A percentile compares a stretch with the other conserved stretches of the same genome.
Evolutionary conservation across 2,113 vertebrate species (phyloP).

Genomic region (Addax nasomaculatus): DNA sequence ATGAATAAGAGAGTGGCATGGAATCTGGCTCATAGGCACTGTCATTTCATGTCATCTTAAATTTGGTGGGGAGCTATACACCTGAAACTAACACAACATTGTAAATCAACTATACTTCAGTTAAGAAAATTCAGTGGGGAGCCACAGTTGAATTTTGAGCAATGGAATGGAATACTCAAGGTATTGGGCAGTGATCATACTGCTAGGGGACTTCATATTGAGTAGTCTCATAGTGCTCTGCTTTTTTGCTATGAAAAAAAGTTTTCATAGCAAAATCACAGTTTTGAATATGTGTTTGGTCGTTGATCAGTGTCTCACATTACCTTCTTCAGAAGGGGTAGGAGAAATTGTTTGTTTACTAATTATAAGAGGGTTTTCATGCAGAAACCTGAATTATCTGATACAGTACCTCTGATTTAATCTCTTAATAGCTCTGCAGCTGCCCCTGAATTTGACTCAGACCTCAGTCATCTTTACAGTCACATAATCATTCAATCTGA

Average conservation of each 20-base stretch:
- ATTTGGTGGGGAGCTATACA: background rate
- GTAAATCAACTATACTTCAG: background rate
- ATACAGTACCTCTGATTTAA: background rate
- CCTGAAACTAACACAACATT: background rate
- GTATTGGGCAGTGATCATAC: background rate
- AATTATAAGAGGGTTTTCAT: background rate
- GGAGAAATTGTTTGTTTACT: background rate
- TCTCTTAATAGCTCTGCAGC: background rate
- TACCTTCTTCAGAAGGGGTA: background rate
- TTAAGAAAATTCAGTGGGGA: background rate
- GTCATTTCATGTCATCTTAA: background rate
- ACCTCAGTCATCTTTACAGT: background rate
- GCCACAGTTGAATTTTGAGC: background rate
- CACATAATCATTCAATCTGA: background rate
- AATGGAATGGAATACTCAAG: background rate
- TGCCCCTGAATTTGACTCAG: background rate
- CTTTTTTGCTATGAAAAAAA: background rate
- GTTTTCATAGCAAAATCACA: background rate
- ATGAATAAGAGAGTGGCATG: background rate
- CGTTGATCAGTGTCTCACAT: background rate
- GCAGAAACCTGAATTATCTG: background rate
- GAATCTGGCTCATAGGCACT: background rate
- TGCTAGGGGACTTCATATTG: background rate
- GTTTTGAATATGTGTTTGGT: background rate
- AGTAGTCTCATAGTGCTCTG: background rate